Conservation (phyloP, 1,140 invertebrate species). For the Periplaneta americana region DNA sequence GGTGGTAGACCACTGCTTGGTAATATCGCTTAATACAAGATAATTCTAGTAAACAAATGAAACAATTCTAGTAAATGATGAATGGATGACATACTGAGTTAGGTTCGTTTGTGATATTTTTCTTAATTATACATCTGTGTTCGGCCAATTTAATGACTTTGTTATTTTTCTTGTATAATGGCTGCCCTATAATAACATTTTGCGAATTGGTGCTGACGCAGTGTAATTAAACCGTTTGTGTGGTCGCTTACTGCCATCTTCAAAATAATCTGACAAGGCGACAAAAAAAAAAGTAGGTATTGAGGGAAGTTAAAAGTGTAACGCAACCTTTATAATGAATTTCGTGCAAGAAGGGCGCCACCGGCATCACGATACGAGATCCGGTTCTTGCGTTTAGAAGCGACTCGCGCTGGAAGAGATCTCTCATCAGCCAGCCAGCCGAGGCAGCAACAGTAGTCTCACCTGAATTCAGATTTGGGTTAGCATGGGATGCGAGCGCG, state of each 20-base stretch:
- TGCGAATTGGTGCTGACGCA: too few relatives aligned
- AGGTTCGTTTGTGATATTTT: too few relatives aligned
- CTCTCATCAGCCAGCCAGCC: background rate
- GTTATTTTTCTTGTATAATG: too few relatives aligned
- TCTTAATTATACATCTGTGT: too few relatives aligned
- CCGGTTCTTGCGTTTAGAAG: background rate
- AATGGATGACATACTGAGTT: too few relatives aligned
- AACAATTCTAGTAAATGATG: too few relatives aligned
- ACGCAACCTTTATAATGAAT: background rate
- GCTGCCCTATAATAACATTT: too few relatives aligned
- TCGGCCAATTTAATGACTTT: too few relatives aligned
- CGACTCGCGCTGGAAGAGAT: background rate
- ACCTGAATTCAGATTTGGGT: slow-evolving; percentile 14
- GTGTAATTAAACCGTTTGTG: background rate
- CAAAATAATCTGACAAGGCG: background rate
- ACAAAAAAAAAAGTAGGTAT: slow-evolving; percentile 2
- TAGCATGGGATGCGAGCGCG: background rate
- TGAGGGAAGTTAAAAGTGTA: slow-evolving; percentile 1
- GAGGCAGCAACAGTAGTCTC: background rate
- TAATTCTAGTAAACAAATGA: too few relatives aligned
- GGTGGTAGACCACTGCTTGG: too few relatives aligned
- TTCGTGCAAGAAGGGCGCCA: background rate
- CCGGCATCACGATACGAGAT: background rate
- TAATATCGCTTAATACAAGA: too few relatives aligned
- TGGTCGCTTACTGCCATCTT: background rate